A percentile compares a stretch with the other conserved stretches of the same genome.
These are phyloP conservation scores for Calosoma granatense DNA, from an alignment of 1,140 invertebrate genomes.

Conservation along the genomic window DNA sequence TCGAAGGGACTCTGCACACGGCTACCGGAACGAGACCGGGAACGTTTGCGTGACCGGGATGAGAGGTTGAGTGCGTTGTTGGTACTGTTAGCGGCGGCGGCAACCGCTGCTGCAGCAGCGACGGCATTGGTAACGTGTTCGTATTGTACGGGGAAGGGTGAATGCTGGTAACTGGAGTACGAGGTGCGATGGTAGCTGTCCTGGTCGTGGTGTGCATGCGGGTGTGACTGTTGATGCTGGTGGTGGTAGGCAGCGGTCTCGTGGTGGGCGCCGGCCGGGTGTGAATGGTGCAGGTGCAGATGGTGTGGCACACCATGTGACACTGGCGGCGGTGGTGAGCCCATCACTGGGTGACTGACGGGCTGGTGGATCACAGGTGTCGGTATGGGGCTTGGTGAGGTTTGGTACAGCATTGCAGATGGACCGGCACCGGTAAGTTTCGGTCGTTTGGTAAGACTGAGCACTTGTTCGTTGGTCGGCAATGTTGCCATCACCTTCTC, in stretches of 20 bases:
- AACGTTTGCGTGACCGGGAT: constrained; percentile 34
- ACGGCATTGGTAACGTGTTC: constrained; percentile 31
- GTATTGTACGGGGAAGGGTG: constrained; percentile 32
- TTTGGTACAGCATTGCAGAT: constrained; percentile 42
- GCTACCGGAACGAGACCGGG: constrained; percentile 31
- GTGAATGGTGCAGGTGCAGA: constrained; percentile 41
- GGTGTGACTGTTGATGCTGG: constrained; percentile 20
- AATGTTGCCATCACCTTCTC: constrained; percentile 78
- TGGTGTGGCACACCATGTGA: constrained; percentile 30
- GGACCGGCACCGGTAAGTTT: constrained; percentile 44
- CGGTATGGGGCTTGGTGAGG: constrained; percentile 50
- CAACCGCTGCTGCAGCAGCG: constrained; percentile 13
- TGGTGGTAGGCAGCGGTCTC: constrained; percentile 30
- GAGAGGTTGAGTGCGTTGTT: constrained; percentile 57
- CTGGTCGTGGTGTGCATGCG: constrained; percentile 30
- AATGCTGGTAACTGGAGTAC: constrained; percentile 23
- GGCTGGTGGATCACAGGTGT: constrained; percentile 57
- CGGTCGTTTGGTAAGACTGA: constrained; percentile 68
- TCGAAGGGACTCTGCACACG: constrained; percentile 56
- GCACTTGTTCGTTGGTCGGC: constrained; percentile 70
- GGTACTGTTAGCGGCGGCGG: constrained; percentile 16
- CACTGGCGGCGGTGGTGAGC: constrained; percentile 27
- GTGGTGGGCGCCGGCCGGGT: constrained; percentile 36
- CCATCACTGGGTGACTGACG: constrained; percentile 24
- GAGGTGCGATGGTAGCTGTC: constrained; percentile 27